Percentiles rank a stretch among this genome's conserved stretches.
phyloP scores from a whole-genome alignment of 2,113 vertebrate species.

The Cebus imitator region DNA sequence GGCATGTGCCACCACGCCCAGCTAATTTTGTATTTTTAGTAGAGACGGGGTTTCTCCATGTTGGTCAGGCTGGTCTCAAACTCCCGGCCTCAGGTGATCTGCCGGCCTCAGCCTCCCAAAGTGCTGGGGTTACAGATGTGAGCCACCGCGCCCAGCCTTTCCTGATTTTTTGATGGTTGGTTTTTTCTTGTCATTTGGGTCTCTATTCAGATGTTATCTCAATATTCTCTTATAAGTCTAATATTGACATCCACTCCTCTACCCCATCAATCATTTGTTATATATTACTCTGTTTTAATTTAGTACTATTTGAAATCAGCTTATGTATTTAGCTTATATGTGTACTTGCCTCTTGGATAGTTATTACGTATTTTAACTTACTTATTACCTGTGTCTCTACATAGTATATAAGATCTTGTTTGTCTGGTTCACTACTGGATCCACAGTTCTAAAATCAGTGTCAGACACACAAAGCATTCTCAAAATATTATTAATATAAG shows the following conservation, averaged over 20 bases:
- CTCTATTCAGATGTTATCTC: background rate
- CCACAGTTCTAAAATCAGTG: background rate
- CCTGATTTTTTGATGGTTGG: background rate
- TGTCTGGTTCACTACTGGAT: background rate
- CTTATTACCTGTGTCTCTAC: background rate
- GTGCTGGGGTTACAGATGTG: no score
- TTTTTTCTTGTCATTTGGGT: background rate
- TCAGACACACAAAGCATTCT: background rate
- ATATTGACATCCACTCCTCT: background rate
- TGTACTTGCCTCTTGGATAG: background rate
- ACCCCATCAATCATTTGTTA: background rate
- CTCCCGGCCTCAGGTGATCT: no score
- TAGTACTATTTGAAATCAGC: background rate
- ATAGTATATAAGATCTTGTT: background rate
- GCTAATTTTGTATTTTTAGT: no score
- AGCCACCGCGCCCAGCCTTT: no score
- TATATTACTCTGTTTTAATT: background rate
- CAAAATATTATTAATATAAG: background rate
- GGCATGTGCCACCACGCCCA: no score
- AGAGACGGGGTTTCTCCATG: no score
- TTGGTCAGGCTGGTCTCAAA: no score
- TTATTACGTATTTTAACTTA: background rate
- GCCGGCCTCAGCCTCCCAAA: no score
- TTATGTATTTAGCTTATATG: background rate
- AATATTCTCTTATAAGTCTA: background rate